Conservation (phyloP, 1,140 invertebrate species). For the Nebria ingens region DNA sequence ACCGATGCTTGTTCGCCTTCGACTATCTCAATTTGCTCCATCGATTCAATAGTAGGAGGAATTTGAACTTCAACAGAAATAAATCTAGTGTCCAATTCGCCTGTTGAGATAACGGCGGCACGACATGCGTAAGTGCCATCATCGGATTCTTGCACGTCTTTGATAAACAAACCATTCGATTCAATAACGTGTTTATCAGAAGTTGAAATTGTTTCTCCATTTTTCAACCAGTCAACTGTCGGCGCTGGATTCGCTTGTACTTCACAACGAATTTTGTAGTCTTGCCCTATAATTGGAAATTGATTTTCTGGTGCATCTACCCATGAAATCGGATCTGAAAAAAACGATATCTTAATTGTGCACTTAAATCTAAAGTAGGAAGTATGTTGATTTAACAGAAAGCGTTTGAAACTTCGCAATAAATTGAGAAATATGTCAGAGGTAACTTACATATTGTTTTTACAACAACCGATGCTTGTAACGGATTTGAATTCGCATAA, state of each 20-base stretch:
- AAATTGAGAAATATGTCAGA: constrained; percentile 11
- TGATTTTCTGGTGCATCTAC: constrained; percentile 75
- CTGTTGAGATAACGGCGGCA: constrained; percentile 68
- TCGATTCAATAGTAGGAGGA: constrained; percentile 55
- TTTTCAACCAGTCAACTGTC: constrained; percentile 71
- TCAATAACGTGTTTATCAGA: constrained; percentile 61
- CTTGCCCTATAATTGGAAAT: constrained; percentile 61
- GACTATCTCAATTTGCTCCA: constrained; percentile 50
- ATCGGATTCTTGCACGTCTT: constrained; percentile 65
- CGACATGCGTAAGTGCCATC: constrained; percentile 78
- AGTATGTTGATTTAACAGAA: too few species aligned
- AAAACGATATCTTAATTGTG: constrained; percentile 12
- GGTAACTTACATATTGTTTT: constrained; percentile 58
- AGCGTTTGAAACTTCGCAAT: too few species aligned
- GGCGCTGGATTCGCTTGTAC: constrained; percentile 77
- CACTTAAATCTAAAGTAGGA: too few species aligned
- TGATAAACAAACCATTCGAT: constrained; percentile 64
- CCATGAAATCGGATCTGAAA: constrained; percentile 73
- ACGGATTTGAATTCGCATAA: constrained; percentile 55
- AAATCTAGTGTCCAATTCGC: constrained; percentile 57
- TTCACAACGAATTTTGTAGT: constrained; percentile 71
- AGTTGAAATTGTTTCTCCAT: constrained; percentile 46
- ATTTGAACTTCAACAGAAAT: constrained; percentile 75
- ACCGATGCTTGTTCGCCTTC: constrained; percentile 68
- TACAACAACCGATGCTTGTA: constrained; percentile 55